Base-by-base conservation (phyloP, 2,113 vertebrate genomes). In the Pygoscelis adeliae region DNA sequence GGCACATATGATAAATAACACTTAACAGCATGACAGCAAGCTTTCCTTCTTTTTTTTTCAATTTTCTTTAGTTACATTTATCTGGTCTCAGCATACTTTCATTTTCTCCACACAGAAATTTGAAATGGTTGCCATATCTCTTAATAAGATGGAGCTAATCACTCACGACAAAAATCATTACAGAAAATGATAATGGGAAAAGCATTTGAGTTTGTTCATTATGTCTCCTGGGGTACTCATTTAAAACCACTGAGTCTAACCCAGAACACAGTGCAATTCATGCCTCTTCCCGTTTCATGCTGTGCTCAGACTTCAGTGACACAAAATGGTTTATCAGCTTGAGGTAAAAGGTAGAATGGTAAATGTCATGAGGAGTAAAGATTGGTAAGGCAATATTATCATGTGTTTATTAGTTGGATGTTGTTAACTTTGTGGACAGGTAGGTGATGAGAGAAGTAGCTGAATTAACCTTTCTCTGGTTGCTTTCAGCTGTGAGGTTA, bases 161-260 rank as follows among this genome's bases (percentile, higher is more conserved):
- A 92, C 61, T 87, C 80, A 82, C 1, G 16, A 47, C 74, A 85
- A 67, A 95, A 89, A 58, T 89, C 76, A 78, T 94, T 93, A 74
- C 36, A 66, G 85, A 86, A 87, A 94, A 90, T 61, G 32, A 82
- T 95, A 93, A 85, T 72, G 46, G 49, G 29, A 83, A 87, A 89
- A 87, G 34, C 23, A 76, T 87, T 85, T 65, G 58, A 87, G 27
- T 95, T 95, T 59, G 91, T 92, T 93, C 62, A 83, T 87, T 65
- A 38, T 65, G 61, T 95, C 62, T 92, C 72, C 80, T 89, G 52
- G 77, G 83, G 61, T 67, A 76, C 46, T 83, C 44, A 73, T 94
- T 93, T 92, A 93, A 93, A 97, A 96, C 52, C 52, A 72, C 56
- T 26, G 77, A 82, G 49, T 73, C 69, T 79, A 87, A 76, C 10